Conservation (phyloP, 2,797 vertebrate species). For the Ctenopoma kingsleyae region DNA sequence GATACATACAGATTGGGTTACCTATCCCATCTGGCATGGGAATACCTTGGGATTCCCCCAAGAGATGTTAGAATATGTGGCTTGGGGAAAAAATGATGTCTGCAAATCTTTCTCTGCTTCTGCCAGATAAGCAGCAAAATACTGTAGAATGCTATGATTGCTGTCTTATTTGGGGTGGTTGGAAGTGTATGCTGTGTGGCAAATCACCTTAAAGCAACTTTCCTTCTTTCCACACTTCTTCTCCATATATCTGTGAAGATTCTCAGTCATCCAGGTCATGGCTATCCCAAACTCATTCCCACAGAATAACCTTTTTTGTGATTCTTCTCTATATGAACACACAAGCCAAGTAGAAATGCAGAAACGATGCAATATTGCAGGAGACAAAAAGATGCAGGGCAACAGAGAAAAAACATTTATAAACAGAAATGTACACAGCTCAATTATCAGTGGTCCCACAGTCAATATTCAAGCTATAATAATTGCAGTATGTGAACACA, state of each 20-base stretch:
- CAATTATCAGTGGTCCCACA: not conserved
- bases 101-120: constrained; percentile 11
- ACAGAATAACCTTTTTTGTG: no score
- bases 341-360: constrained; percentile 22
- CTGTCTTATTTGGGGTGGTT: constrained; percentile 10
- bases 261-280: no score
- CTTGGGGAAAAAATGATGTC: constrained; percentile 3
- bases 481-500: constrained; percentile 1
- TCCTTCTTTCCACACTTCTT: constrained; percentile 8
- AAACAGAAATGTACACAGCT: not conserved
- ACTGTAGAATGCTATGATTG: constrained; percentile 10
- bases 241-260: no score
- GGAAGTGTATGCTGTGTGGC: constrained; percentile 14
- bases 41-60: constrained; percentile 37
- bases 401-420: constrained; percentile 8
- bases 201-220: constrained; percentile 25
- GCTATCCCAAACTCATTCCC: no score
- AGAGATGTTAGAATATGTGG: constrained; percentile 27
- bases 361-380: constrained; percentile 37
- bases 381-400: not conserved
- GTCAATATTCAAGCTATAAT: constrained; percentile 27
- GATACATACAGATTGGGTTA: constrained; percentile 31
- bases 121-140: constrained; percentile 38
- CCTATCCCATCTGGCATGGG: constrained; percentile 37
- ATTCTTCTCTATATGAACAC: constrained; percentile 6